These are phyloP conservation scores for Luperina nickerlii DNA, from an alignment of 2,888 invertebrate genomes.

Conservation along the genomic window DNA sequence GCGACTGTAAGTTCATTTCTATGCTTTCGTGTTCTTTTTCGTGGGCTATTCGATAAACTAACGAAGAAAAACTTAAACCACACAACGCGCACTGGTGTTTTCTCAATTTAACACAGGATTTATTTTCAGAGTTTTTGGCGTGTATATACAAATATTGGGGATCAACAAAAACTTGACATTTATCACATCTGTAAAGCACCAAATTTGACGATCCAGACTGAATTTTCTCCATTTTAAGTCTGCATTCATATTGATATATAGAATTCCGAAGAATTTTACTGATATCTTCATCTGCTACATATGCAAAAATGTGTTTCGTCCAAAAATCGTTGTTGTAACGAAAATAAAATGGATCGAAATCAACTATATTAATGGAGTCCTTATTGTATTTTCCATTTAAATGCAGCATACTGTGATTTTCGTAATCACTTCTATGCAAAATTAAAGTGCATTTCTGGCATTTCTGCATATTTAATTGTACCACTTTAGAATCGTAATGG, in stretches of 20 bases:
- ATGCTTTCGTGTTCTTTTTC: slow-evolving; percentile 73
- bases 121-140: slow-evolving; percentile 58
- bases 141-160: slow-evolving; percentile 73
- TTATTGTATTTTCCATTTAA: slow-evolving; percentile 34
- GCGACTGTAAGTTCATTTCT: slow-evolving; percentile 68
- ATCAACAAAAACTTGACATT: slow-evolving; percentile 76
- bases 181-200: slow-evolving; percentile 79
- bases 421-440: slow-evolving; percentile 68
- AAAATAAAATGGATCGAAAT: slow-evolving; percentile 79
- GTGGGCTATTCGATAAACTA: slow-evolving; percentile 69
- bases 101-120: slow-evolving; percentile 67
- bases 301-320: slow-evolving; percentile 78
- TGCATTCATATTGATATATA: slow-evolving; percentile 79
- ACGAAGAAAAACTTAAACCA: slow-evolving; percentile 74
- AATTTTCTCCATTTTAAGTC: slow-evolving; percentile 77
- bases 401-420: slow-evolving; percentile 71
- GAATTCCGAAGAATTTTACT: slow-evolving; percentile 72
- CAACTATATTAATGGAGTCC: slow-evolving; percentile 63
- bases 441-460: slow-evolving; percentile 72
- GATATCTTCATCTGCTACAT: slow-evolving; percentile 65
- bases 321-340: slow-evolving; percentile 74
- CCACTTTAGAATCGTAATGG: slow-evolving; percentile 70
- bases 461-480: slow-evolving; percentile 51
- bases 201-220: slow-evolving; percentile 74
- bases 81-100: slow-evolving; percentile 77